phyloP scores from a whole-genome alignment of 2,888 invertebrate genomes.

The Rhyacophila evoluta region DNA sequence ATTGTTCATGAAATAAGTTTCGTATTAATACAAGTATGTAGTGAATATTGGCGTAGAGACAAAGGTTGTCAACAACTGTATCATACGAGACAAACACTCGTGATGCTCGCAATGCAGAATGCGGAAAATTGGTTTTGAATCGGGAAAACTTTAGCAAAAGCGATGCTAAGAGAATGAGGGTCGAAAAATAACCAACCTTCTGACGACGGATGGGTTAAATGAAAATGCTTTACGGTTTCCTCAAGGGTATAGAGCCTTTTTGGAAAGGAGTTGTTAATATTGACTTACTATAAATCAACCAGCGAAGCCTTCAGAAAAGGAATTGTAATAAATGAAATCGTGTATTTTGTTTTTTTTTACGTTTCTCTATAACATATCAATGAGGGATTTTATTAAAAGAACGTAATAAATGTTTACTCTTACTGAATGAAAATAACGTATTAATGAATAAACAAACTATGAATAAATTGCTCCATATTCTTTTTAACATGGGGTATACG shows the following conservation, averaged over 20 bases:
- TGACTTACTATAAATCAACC: conserved; percentile 9
- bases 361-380: no score
- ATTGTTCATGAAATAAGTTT: no score
- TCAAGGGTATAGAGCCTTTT: conserved; percentile 22
- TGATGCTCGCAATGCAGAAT: conserved; percentile 25
- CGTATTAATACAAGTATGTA: no score
- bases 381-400: no score
- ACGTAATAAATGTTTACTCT: no score
- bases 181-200: conserved; percentile 22
- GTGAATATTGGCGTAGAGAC: no score
- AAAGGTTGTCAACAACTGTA: not conserved
- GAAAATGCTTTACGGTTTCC: conserved; percentile 24
- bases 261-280: conserved; percentile 14
- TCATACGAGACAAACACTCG: not conserved
- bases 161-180: conserved; percentile 20
- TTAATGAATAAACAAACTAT: no score
- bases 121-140: conserved; percentile 36
- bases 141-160: conserved; percentile 19
- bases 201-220: conserved; percentile 22
- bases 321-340: conserved; percentile 2
- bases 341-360: no score
- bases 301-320: not conserved
- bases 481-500: no score
- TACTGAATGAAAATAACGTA: no score
- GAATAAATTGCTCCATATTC: no score